Conservation (phyloP, 2,888 invertebrate species). For the Ptychoptera contaminata region DNA sequence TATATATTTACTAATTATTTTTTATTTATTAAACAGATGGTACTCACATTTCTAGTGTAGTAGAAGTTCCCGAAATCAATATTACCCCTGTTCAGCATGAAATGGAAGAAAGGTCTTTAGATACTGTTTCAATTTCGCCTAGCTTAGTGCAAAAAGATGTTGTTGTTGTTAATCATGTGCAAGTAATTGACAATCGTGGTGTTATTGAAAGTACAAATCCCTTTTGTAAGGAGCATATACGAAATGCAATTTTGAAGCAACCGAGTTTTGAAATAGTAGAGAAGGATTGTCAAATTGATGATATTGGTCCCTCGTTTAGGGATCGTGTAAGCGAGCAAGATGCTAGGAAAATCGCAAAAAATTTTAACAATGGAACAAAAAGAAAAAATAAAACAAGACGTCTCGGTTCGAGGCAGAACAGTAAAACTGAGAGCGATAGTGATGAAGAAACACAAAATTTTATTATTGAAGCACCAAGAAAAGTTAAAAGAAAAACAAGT, state of each 20-base stretch:
- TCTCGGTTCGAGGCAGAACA: constrained; percentile 29
- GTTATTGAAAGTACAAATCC: neutral
- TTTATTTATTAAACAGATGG: too few species aligned
- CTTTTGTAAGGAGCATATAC: neutral
- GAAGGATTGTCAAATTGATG: neutral
- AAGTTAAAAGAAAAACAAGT: constrained; percentile 27
- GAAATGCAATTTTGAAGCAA: neutral
- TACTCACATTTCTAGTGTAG: constrained; percentile 3
- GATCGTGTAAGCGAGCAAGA: neutral
- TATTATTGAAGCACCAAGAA: constrained; percentile 24
- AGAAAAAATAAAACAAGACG: constrained; percentile 27
- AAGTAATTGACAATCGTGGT: neutral
- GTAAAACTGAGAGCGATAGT: constrained; percentile 31
- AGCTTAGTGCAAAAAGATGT: constrained; percentile 9
- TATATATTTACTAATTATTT: too few species aligned
- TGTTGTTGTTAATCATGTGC: neutral
- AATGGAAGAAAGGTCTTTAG: constrained; percentile 3
- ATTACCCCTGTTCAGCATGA: constrained; percentile 22
- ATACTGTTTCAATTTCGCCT: constrained; percentile 10
- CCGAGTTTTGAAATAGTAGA: neutral
- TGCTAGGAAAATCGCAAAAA: constrained; percentile 11
- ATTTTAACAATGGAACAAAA: constrained; percentile 14
- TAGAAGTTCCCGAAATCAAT: constrained; percentile 25
- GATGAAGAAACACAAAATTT: constrained; percentile 22
- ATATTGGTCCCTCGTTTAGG: neutral